Evolutionary conservation across 2,113 vertebrate genomes (phyloP).

Genomic region (Haemorhous mexicanus): DNA sequence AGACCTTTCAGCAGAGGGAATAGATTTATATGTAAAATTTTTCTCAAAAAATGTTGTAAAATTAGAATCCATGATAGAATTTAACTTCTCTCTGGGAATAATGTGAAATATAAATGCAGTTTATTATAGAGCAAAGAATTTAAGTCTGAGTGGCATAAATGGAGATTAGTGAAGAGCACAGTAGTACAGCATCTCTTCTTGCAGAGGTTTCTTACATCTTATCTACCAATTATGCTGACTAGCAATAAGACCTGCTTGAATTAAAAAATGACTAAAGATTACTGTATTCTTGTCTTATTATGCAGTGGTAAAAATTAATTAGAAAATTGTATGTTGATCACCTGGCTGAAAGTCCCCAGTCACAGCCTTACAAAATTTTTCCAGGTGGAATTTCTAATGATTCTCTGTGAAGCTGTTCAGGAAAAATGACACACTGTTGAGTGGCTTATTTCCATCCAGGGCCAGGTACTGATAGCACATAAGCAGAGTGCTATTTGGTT

Average conservation of each 20-base stretch:
- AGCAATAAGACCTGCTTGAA: background rate
- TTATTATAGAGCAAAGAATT: background rate
- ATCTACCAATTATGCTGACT: background rate
- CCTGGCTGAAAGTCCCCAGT: background rate
- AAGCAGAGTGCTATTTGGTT: background rate
- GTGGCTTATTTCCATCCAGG: background rate
- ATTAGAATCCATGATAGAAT: background rate
- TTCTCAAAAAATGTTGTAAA: background rate
- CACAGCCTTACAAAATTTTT: background rate
- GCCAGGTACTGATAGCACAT: background rate
- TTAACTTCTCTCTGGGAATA: background rate
- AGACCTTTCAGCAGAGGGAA: background rate
- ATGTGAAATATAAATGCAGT: background rate
- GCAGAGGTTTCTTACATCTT: background rate
- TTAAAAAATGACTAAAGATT: background rate
- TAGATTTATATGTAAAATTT: background rate
- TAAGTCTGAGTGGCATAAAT: slow-evolving; percentile 18
- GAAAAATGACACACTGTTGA: background rate
- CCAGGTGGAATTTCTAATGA: background rate
- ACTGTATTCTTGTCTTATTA: background rate
- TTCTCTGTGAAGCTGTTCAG: fast-evolving
- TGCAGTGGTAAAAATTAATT: background rate
- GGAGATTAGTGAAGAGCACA: background rate
- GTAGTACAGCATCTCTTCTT: background rate
- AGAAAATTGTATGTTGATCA: background rate